These are phyloP conservation scores for Amphimedon queenslandica DNA, from an alignment of 37 sponge, comb jelly and placozoan species.

Conservation along the genomic window DNA sequence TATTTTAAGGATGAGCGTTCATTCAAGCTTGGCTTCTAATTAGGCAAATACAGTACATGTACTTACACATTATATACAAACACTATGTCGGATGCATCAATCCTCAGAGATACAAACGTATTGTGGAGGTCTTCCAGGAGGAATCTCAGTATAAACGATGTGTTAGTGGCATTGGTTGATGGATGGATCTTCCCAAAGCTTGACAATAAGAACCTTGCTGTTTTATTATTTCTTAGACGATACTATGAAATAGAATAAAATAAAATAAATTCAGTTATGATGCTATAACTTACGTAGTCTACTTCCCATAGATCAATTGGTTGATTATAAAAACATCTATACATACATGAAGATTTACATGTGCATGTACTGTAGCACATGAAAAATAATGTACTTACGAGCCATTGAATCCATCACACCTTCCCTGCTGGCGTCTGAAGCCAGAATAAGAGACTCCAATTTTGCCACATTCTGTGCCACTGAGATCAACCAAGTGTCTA, in stretches of 20 bases:
- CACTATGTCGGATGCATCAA: conserved; percentile 61
- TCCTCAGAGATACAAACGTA: conserved; percentile 53
- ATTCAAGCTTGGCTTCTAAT: not conserved
- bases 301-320: conserved; percentile 51
- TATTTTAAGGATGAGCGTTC: too few relatives aligned
- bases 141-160: conserved; percentile 56
- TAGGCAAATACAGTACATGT: not conserved
- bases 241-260: conserved; percentile 19
- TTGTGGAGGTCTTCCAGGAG: conserved; percentile 60
- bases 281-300: conserved; percentile 66
- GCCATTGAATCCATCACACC: conserved; percentile 7
- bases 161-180: conserved; percentile 43
- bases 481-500: conserved; percentile 46
- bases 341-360: too few relatives aligned
- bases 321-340: conserved; percentile 66
- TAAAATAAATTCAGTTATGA: not conserved
- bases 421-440: conserved; percentile 46
- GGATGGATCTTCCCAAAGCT: conserved; percentile 60
- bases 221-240: conserved; percentile 17
- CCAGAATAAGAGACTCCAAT: conserved; percentile 56
- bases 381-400: conserved; percentile 49
- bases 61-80: conserved; percentile 59
- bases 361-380: too few relatives aligned
- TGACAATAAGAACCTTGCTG: conserved; percentile 48
- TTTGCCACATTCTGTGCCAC: conserved; percentile 62